Evolutionary conservation across 1,140 invertebrate species (phyloP), one percentile per base, ranked within the genome.

Genomic region (Gryon sp.): DNA sequence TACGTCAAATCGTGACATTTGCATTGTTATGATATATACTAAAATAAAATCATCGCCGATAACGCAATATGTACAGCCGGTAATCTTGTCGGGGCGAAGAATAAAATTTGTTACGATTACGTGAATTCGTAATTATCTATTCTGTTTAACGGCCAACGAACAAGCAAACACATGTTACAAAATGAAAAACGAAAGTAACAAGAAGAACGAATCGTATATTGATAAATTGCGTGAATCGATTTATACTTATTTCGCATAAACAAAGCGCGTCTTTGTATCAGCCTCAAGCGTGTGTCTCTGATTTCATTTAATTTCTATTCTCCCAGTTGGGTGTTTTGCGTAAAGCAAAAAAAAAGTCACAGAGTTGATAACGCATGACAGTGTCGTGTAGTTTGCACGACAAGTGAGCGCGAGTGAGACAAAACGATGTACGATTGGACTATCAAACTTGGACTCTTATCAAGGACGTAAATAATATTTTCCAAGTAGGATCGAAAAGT

Each of bases 401-500:
- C n/a, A n/a, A n/a, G n/a, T n/a, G n/a, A n/a, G n/a, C 20, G 24
- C 14, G 32, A 34, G 5, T 34, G 14, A 2, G 11, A 12, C 5
- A 12, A 11, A 5, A 12, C 32, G 48, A 5, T 2, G 15, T 9
- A 48, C 30, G 75, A 63, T 76, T 66, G 70, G 48, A 45, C 38
- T 72, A 76, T 79, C 59, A 57, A 28, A 57, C 26, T 19, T 38
- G 36, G 30, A 41, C 43, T 70, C 59, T 81, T 80, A 78, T 80
- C 68, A 69, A 38, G 69, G 66, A 80, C 66, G 76, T 73, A 81
- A 76, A 82, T 79, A 82, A 81, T 82, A 77, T 83, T 80, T 79
- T 80, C 62, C 57, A 63, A 75, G 76, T 41, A 48, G 55, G 15
- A 53, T 45, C 57, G 76, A 84, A 82, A 83, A 88, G 85, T 88